These are phyloP conservation scores for Athene noctua DNA, from an alignment of 2,113 vertebrate genomes.

Conservation along the genomic window DNA sequence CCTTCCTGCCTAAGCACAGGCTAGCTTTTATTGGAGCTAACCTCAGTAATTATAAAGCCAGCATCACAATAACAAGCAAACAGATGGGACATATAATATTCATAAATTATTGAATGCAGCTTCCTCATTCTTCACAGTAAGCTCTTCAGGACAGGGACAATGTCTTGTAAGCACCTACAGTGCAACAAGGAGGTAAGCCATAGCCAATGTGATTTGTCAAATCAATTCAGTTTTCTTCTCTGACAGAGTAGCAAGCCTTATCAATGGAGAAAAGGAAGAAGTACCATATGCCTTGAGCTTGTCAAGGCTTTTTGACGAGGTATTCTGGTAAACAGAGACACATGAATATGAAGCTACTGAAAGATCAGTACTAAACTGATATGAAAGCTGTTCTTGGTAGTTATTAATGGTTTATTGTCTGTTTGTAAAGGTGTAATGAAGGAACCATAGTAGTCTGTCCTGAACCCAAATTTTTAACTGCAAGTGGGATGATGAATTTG, in stretches of 20 bases:
- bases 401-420: neutral
- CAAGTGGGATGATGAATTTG: neutral
- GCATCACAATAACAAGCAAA: neutral
- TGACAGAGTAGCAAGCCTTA: neutral
- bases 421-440: neutral
- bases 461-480: neutral
- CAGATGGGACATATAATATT: constrained; percentile 7
- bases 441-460: neutral
- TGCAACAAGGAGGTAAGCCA: neutral
- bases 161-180: neutral
- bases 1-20: neutral
- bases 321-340: neutral
- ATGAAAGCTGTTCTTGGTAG: neutral
- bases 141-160: neutral
- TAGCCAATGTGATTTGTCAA: neutral
- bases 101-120: constrained; percentile 27
- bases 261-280: neutral
- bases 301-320: neutral
- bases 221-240: neutral
- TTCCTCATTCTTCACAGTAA: constrained; percentile 11
- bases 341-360: neutral
- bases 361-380: neutral
- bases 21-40: neutral
- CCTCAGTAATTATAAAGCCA: neutral
- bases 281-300: neutral